Conservation (phyloP, 2,888 invertebrate genomes). For the Megaustenia siamemsis region DNA sequence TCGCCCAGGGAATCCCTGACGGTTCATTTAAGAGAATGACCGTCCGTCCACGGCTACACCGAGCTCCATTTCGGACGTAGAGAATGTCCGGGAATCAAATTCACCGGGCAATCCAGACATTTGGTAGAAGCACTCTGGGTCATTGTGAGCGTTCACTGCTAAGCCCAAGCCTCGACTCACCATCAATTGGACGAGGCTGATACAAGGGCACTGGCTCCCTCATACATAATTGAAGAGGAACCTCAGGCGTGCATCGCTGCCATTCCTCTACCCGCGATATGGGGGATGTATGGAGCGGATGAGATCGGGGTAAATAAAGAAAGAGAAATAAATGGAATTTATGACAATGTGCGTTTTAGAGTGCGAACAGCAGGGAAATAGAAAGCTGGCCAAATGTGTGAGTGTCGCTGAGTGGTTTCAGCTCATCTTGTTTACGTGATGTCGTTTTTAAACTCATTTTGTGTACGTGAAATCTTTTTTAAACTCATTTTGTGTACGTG, state of each 20-base stretch:
- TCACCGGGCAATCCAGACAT: not conserved
- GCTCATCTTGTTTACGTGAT: too few relatives aligned
- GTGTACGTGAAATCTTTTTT: too few relatives aligned
- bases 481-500: too few relatives aligned
- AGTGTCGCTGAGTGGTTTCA: too few relatives aligned
- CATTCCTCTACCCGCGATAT: not conserved
- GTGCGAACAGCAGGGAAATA: too few relatives aligned
- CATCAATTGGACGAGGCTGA: slow-evolving; percentile 9
- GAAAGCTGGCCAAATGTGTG: too few relatives aligned
- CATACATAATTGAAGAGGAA: slow-evolving; percentile 33
- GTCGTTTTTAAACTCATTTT: too few relatives aligned
- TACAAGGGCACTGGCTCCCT: not conserved
- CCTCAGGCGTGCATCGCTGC: not conserved
- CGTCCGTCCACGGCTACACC: not conserved
- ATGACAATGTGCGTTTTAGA: too few relatives aligned
- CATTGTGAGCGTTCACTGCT: not conserved
- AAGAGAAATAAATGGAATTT: too few relatives aligned
- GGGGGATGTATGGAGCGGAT: too few relatives aligned
- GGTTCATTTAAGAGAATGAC: not conserved
- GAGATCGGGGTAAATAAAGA: too few relatives aligned
- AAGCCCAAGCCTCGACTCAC: too few relatives aligned
- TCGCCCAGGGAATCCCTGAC: not conserved
- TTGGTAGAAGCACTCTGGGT: not conserved
- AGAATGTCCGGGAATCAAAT: not conserved
- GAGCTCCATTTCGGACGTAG: not conserved